These are phyloP conservation scores for Lydus trimaculatus DNA, from an alignment of 2,888 invertebrate genomes.

Conservation along the genomic window DNA sequence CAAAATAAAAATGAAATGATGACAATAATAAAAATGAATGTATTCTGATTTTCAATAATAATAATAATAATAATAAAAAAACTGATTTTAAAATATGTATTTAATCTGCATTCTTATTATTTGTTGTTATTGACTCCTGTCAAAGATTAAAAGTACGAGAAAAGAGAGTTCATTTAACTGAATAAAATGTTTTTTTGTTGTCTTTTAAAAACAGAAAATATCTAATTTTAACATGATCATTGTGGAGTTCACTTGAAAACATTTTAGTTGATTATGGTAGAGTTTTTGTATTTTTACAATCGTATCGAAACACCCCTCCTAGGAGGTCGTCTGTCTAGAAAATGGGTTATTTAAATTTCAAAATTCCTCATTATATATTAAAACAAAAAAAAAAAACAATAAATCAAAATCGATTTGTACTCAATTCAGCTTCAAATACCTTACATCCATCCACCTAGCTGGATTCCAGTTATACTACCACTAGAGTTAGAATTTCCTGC, in stretches of 20 bases:
- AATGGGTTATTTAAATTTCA: too few relatives aligned
- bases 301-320: too few relatives aligned
- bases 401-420: neutral
- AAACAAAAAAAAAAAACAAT: neutral
- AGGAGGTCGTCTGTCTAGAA: too few relatives aligned
- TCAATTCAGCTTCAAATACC: neutral
- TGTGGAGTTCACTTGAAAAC: conserved; percentile 46
- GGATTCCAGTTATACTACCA: neutral
- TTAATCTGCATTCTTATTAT: conserved; percentile 42
- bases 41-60: neutral
- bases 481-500: neutral
- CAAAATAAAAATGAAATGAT: too few relatives aligned
- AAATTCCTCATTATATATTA: neutral
- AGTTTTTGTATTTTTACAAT: neutral
- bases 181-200: conserved; percentile 42
- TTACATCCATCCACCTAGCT: neutral
- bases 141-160: conserved; percentile 47
- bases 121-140: conserved; percentile 55
- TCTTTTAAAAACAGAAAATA: conserved; percentile 40
- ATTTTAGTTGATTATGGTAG: conserved; percentile 28
- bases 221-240: conserved; percentile 53
- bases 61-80: neutral
- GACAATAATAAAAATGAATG: too few relatives aligned
- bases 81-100: conserved; percentile 45
- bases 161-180: conserved; percentile 54